phyloP scores from a whole-genome alignment of 1,140 invertebrate species.

The Mylabris phalerata region DNA sequence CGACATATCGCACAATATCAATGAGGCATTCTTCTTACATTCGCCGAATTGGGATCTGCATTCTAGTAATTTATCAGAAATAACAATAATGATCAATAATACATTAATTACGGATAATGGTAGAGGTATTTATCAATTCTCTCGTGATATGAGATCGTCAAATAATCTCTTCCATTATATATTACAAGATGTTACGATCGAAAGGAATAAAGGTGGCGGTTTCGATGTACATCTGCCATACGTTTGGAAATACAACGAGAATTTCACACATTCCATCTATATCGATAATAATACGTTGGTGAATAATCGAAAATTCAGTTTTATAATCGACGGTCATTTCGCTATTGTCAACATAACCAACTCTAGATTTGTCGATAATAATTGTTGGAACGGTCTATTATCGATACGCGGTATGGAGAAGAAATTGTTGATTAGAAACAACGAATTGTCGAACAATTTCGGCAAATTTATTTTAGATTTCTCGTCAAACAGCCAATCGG shows the following conservation, averaged over 20 bases:
- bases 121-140: conserved; percentile 77
- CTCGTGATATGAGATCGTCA: conserved; percentile 81
- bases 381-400: conserved; percentile 74
- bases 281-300: conserved; percentile 82
- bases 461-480: conserved; percentile 86
- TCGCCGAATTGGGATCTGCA: conserved; percentile 80
- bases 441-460: conserved; percentile 74
- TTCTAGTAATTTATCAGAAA: conserved; percentile 74
- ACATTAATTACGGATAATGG: conserved; percentile 79
- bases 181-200: conserved; percentile 79
- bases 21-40: conserved; percentile 73
- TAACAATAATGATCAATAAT: conserved; percentile 78
- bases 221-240: conserved; percentile 83
- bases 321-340: conserved; percentile 88
- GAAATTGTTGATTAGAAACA: conserved; percentile 71
- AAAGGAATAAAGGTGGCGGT: conserved; percentile 75
- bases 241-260: conserved; percentile 92
- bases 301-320: conserved; percentile 76
- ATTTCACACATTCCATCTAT: conserved; percentile 83
- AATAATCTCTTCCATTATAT: conserved; percentile 94
- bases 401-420: conserved; percentile 95
- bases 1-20: conserved; percentile 70
- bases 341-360: conserved; percentile 73
- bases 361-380: conserved; percentile 81
- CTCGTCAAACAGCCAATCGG: conserved; percentile 84